Conservation (phyloP, 2,888 invertebrate genomes). For the Sialis fuliginosa region DNA sequence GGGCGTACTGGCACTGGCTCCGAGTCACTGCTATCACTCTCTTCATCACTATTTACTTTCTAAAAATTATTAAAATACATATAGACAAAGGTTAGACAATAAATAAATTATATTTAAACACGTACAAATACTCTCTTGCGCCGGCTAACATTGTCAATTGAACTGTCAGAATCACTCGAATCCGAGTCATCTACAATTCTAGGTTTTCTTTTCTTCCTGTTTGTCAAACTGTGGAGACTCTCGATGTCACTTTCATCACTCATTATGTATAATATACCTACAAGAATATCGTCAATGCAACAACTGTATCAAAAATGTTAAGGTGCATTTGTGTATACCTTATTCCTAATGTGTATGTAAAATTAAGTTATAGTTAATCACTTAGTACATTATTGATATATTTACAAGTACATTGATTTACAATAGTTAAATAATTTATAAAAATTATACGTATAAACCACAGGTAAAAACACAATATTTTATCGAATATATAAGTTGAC, state of each 20-base stretch:
- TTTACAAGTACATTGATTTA: no score
- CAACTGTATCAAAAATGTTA: no score
- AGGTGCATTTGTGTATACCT: no score
- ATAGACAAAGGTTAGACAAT: neutral
- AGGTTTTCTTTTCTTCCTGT: constrained; percentile 4
- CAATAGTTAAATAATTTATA: no score
- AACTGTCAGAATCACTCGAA: constrained; percentile 9
- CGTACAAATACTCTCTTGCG: constrained; percentile 8
- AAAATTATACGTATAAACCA: neutral
- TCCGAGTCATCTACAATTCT: constrained; percentile 14
- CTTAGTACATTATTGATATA: no score
- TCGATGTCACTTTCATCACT: constrained; percentile 19
- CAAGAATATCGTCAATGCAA: no score
- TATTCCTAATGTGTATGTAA: neutral
- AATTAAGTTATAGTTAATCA: neutral
- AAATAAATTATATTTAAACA: neutral
- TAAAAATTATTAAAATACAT: constrained; percentile 20
- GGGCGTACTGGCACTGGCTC: neutral
- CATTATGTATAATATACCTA: constrained; percentile 10
- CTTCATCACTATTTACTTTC: constrained; percentile 34
- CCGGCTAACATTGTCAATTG: constrained; percentile 9
- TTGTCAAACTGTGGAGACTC: neutral
- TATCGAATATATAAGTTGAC: neutral
- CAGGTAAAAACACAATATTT: constrained; percentile 5
- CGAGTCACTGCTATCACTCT: constrained; percentile 27